Conservation (phyloP, 2,797 vertebrate species). For the Hyperoplus immaculatus region DNA sequence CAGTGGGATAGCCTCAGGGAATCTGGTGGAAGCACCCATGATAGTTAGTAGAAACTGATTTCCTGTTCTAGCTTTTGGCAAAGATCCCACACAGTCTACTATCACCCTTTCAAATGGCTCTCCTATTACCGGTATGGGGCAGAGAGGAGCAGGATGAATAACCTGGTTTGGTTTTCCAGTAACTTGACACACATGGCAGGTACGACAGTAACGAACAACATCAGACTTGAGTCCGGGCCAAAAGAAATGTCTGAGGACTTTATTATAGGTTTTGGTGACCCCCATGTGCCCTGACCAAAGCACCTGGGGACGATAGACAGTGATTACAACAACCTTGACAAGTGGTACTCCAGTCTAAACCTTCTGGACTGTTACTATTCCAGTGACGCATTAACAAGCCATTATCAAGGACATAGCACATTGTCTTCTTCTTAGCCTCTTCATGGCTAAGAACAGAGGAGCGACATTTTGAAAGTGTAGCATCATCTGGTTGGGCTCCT, state of each 20-base stretch:
- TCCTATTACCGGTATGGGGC: neutral
- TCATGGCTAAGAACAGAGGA: neutral
- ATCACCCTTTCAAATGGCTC: neutral
- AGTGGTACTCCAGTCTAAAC: neutral
- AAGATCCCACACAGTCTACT: neutral
- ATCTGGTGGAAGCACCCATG: neutral
- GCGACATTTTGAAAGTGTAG: neutral
- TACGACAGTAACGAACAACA: neutral
- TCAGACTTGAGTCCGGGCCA: constrained; percentile 7
- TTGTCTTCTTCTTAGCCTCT: neutral
- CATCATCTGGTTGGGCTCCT: neutral
- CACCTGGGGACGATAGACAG: neutral
- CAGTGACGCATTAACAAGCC: neutral
- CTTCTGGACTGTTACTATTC: no score
- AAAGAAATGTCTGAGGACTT: constrained; percentile 1
- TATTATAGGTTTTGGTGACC: neutral
- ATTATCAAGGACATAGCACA: neutral
- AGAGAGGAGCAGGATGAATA: neutral
- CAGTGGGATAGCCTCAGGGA: neutral
- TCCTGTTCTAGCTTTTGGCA: neutral
- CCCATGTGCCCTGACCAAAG: constrained; percentile 2
- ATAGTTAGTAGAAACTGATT: neutral
- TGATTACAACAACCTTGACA: neutral
- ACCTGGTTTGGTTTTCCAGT: neutral
- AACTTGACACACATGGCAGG: constrained; percentile 10